These are phyloP conservation scores for Solen grandis DNA, from an alignment of 1,140 invertebrate species.

Conservation along the genomic window DNA sequence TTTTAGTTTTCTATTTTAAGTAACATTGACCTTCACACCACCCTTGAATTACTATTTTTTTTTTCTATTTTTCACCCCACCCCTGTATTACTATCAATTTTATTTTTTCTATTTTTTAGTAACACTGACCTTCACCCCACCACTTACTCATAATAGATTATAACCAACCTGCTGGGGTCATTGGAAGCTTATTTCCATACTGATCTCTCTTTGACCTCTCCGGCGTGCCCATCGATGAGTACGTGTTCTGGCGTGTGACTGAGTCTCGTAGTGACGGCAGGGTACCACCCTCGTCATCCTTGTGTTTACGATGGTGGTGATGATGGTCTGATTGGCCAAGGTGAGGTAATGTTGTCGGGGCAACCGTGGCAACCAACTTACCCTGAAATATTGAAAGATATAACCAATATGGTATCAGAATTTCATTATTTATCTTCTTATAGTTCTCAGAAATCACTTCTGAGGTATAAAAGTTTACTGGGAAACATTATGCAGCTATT, in stretches of 20 bases:
- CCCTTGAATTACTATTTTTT: no score
- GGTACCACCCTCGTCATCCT: slow-evolving; percentile 63
- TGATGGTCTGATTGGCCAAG: slow-evolving; percentile 62
- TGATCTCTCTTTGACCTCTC: slow-evolving; percentile 68
- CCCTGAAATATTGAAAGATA: slow-evolving; percentile 33
- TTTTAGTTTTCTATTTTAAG: no score
- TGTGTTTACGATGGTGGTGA: slow-evolving; percentile 64
- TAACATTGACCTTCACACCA: no score
- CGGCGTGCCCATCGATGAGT: slow-evolving; percentile 57
- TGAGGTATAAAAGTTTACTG: background rate
- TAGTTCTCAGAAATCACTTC: background rate
- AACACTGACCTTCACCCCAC: no score
- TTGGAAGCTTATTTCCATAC: slow-evolving; percentile 76
- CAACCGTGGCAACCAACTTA: slow-evolving; percentile 75
- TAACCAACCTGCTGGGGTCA: slow-evolving; percentile 74
- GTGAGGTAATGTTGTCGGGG: slow-evolving; percentile 74
- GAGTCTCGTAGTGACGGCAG: slow-evolving; percentile 72
- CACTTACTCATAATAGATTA: background rate
- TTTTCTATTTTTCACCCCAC: no score
- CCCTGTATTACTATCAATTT: no score
- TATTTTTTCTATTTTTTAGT: no score
- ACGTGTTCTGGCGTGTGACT: slow-evolving; percentile 62
- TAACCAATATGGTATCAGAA: background rate
- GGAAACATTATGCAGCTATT: no score
- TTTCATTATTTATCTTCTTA: background rate